Evolutionary conservation across 92 coral and sea anemone species (phyloP), one percentile per base, ranked within the genome.

Genomic region (Epizoanthus ramosus): DNA sequence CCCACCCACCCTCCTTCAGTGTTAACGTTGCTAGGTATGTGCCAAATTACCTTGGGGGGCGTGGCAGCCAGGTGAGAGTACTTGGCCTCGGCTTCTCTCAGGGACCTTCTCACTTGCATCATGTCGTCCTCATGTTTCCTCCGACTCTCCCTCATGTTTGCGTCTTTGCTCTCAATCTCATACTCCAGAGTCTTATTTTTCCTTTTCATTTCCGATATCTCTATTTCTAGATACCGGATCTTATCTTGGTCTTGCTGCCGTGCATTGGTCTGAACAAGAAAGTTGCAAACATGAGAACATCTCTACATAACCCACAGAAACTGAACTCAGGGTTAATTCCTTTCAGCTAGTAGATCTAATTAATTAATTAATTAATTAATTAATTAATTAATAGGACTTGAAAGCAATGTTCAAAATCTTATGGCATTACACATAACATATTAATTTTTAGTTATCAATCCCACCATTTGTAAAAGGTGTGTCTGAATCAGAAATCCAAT

Each of bases 11-110:
- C n/a, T n/a, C n/a, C n/a, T n/a, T 35, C 39, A 35, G 39, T 2
- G 43, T 37, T 3, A 37, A 37, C 6, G 4, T 37, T 6, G 43
- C 43, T 37, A 37, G 5, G n/a, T n/a, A n/a, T n/a, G 5, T 37
- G 43, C 5, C 6, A 28, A 37, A 37, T 37, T 57, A 90, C 98
- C 94, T 96, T 96, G 3, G 99, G 99, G 3, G 99, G 99, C 0
- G 99, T 96, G 0, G 98, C 90, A 15, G 98, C 99, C 54, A 96
- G 88, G 79, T 88, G 94, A 57, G 89, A 91, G 56, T 93, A 96
- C 69, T 94, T 96, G 16, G 94, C 83, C 59, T 96, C 99, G 8
- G 96, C 85, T 23, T 93, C 98, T 17, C 99, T 81, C 39, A 94
- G 90, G 43, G 91, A 91, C 68, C 90, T 91, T 25, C 93, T 92